These are phyloP conservation scores for Oreochromis mossambicus DNA, from an alignment of 2,797 vertebrate species.

Conservation along the genomic window DNA sequence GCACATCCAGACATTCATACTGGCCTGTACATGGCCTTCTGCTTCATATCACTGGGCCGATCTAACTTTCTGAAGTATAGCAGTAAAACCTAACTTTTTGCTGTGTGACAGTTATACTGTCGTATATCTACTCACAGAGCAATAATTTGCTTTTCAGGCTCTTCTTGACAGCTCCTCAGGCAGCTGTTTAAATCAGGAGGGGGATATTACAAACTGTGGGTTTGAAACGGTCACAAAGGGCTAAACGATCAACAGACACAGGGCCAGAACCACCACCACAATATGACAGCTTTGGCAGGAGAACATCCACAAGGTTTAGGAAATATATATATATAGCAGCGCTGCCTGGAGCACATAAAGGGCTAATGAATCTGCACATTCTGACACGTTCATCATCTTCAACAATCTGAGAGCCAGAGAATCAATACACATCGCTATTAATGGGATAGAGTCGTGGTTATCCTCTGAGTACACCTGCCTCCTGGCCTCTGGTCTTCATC, in stretches of 20 bases:
- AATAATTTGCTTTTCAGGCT: background rate
- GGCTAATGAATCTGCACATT: background rate
- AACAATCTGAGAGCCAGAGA: background rate
- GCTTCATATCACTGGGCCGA: background rate
- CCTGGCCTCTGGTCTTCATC: background rate
- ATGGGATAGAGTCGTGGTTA: background rate
- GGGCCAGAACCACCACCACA: background rate
- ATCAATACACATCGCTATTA: background rate
- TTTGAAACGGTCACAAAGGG: background rate
- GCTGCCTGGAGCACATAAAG: background rate
- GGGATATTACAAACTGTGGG: background rate
- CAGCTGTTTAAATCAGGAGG: background rate
- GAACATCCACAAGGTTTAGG: background rate
- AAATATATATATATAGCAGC: background rate
- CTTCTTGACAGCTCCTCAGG: background rate
- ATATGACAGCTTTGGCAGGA: background rate
- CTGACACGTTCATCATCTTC: background rate
- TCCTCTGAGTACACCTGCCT: background rate
- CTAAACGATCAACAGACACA: background rate
- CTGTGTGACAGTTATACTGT: background rate
- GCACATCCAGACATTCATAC: background rate
- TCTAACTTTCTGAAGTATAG: background rate
- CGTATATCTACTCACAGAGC: background rate
- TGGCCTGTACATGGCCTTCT: background rate
- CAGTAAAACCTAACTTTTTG: background rate